Evolutionary conservation across 2,113 vertebrate genomes (phyloP), one percentile per base, ranked within the genome.

Genomic region (Cyphomyrus discorhynchus): DNA sequence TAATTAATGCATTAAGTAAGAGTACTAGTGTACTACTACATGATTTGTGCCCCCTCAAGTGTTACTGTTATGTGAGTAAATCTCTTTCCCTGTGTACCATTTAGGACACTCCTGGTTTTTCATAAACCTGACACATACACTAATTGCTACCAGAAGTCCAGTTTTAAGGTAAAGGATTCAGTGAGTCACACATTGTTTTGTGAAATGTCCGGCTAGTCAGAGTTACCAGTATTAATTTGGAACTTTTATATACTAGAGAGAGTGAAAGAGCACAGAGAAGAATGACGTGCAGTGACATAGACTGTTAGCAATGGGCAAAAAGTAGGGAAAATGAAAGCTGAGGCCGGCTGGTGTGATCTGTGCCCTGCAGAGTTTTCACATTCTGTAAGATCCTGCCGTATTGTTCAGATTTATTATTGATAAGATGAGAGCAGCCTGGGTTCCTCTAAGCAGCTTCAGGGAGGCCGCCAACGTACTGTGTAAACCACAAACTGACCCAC

Each of bases 91-190:
- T 66, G 11, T 83, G 2, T 50, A 15, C 5, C 58, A 46, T 88
- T 31, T 85, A 93, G 93, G 90, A 92, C 87, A 0, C 70, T 93
- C 87, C 62, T 92, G 89, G 82, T 93, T 74, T 92, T 93, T 82
- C 93, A 93, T 88, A 91, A 91, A 27, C 90, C 91, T 6, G 77
- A 85, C 80, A 89, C 88, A 6, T 92, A 91, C 58, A 0, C 39
- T 11, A 80, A 92, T 82, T 88, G 90, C 11, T 90, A 27, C 53
- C 87, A 89, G 87, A 91, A 70, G 74, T 90, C 91, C n/a, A 77
- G 91, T n/a, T 89, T 88, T 35, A 92, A 91, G 92, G 93, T 93
- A 90, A 86, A 53, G 24, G 21, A 27, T 46, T 56, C 5, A 10
- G n/a, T 31, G 11, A 53, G 4, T 86, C 50, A 19, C 27, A 56